Base-by-base conservation (phyloP, 2,888 invertebrate genomes). In the Gonocerus acuteangulatus region DNA sequence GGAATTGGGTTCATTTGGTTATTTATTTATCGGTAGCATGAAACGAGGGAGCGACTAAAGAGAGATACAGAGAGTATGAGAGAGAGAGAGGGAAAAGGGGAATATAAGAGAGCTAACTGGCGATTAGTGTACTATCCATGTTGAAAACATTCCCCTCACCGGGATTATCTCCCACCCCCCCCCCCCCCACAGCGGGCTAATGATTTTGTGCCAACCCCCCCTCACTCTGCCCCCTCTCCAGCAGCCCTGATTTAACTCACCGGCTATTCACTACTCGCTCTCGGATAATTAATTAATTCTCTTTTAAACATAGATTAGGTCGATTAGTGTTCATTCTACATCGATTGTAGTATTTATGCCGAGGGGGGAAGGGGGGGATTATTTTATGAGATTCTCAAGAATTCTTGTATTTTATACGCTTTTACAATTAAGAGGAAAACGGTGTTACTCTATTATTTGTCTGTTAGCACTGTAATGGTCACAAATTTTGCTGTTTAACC, bases 71-170 rank as follows among this genome's bases (percentile, higher is more conserved):
- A 44, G 44, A 44, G 44, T 7, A 4, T 7, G 44, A 44, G 44
- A 44, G 44, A 44, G 44, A 44, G 44, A 44, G 13, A 44, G 44
- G 13, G 44, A 44, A 18, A n/a, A n/a, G n/a, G n/a, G n/a, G n/a
- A n/a, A n/a, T n/a, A n/a, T n/a, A n/a, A n/a, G n/a, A 44, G 44
- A 44, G 44, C 3, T 15, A 44, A 18, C n/a, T 9, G 7, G 9
- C 15, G 39, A 11, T 39, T 11, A 15, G 15, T 39, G 39, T 39
- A 39, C 39, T 39, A 39, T 11, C 39, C 4, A 15, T 39, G 39
- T 39, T 39, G 39, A 39, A 39, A 39, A 39, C 39, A n/a, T 39
- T 3, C 9, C 3, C 7, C 13, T 3, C 39, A 39, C n/a, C 13
- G 39, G 32, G 32, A 32, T 6, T 6, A 32, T n/a, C 27, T 27